These are phyloP conservation scores for Coregonus sp. DNA, from an alignment of 2,797 vertebrate species.

Conservation along the genomic window DNA sequence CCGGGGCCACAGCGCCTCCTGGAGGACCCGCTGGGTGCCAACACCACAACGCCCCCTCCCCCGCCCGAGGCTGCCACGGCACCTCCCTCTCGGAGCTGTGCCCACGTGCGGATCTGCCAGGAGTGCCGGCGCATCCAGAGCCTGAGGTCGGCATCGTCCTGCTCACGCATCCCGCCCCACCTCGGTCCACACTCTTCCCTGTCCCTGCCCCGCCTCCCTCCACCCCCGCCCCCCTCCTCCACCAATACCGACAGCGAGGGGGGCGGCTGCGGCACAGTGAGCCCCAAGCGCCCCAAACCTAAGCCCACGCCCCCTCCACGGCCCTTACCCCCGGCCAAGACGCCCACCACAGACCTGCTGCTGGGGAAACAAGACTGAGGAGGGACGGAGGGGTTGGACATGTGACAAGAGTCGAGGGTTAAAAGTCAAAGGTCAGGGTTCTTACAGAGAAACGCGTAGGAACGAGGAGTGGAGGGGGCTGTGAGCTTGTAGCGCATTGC, in stretches of 20 bases:
- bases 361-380: conserved; percentile 67
- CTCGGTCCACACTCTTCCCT: conserved; percentile 57
- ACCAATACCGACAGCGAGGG: conserved; percentile 75
- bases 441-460: background rate
- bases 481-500: background rate
- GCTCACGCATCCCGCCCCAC: conserved; percentile 50
- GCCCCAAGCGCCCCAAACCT: conserved; percentile 64
- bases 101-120: conserved; percentile 89
- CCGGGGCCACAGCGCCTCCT: conserved; percentile 77
- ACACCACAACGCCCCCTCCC: conserved; percentile 40
- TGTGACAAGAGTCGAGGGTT: background rate
- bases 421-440: background rate
- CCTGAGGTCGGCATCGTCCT: conserved; percentile 62
- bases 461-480: background rate
- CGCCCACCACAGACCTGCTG: conserved; percentile 64
- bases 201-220: conserved; percentile 67
- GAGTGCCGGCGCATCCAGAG: conserved; percentile 89
- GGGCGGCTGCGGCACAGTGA: conserved; percentile 50
- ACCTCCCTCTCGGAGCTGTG: conserved; percentile 79
- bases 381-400: background rate
- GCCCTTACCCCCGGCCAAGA: conserved; percentile 64
- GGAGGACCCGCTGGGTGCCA: conserved; percentile 68
- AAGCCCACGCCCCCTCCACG: conserved; percentile 64
- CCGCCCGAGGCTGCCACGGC: conserved; percentile 42
- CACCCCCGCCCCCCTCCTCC: conserved; percentile 64